Base-by-base conservation (phyloP, 1,140 invertebrate genomes). In the Drosophila ironensis region DNA sequence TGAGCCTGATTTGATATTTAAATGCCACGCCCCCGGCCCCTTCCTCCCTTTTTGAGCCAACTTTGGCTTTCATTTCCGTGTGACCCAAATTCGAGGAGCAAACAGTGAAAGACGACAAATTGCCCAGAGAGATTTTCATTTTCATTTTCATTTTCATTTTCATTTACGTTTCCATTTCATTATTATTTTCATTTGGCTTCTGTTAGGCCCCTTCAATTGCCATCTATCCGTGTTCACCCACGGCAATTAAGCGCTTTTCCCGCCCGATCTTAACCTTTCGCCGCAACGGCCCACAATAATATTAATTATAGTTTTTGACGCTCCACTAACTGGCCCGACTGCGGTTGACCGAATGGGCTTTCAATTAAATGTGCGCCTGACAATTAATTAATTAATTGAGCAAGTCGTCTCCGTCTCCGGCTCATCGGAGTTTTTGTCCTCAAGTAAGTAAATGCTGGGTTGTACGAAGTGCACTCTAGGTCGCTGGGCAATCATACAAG, bases 301-400 rank as follows among this genome's bases (percentile, higher is more conserved):
- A 64, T 64, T 64, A 64, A 64, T 64, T 64, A 64, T 64, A 64
- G 54, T 48, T 61, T 60, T 59, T 25, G 42, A 30, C 24, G 42
- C 52, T 33, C 41, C 30, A 6, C 25, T 33, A 11, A 4, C 17
- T 6, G 9, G 14, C 9, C n/a, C 14, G 11, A 19, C n/a, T 6
- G 33, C 16, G n/a, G 9, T 27, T 4, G 9, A 19, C 3, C 27
- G 51, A 42, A 50, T 50, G 61, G 57, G 33, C 44, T 25, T 50
- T 51, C 61, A 66, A 63, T 66, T 66, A 66, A 66, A 63, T 24
- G 64, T 5, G 44, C n/a, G n/a, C 42, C 20, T 50, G 44, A 28
- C 25, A 66, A 64, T 66, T 41, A 64, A 63, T 66, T 63, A 66
- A 63, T 44, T 27, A 38, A 28, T 17, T 57, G 11, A 2, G n/a